Percentiles rank a stretch among this genome's conserved stretches.
Evolutionary conservation across 2,797 vertebrate genomes (phyloP).

Genomic region (Hyperoplus lanceolatus): DNA sequence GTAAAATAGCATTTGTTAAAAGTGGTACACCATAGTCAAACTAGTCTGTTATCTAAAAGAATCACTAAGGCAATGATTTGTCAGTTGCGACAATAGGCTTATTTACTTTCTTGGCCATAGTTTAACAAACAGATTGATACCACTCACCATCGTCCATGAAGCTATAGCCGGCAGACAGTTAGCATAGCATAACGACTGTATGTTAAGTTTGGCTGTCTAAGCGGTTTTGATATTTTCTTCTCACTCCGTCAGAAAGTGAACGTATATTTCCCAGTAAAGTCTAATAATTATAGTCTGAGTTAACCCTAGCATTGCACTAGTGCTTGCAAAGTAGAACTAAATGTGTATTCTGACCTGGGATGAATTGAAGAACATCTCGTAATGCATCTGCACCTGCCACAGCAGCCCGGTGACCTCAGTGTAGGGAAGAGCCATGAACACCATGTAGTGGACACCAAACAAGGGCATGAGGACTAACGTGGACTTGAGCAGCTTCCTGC

Average conservation of each 20-base stretch:
- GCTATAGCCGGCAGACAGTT: background rate
- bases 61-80: background rate
- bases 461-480: slow-evolving; percentile 90
- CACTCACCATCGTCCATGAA: background rate
- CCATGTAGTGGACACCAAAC: slow-evolving; percentile 91
- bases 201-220: too few relatives aligned
- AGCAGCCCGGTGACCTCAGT: slow-evolving; percentile 87
- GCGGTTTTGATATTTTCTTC: too few relatives aligned
- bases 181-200: background rate
- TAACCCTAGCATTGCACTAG: background rate
- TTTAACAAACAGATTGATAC: background rate
- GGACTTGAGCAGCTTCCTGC: slow-evolving; percentile 89
- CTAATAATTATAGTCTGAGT: background rate
- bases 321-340: background rate
- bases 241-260: too few relatives aligned
- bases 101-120: background rate
- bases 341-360: slow-evolving; percentile 82
- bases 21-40: background rate
- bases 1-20: too few relatives aligned
- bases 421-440: slow-evolving; percentile 91
- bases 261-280: background rate
- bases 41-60: background rate
- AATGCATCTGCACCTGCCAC: slow-evolving; percentile 93
- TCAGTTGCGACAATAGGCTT: background rate
- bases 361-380: slow-evolving; percentile 92